These are phyloP conservation scores for Drosophila tristis DNA, from an alignment of 1,140 invertebrate genomes.

Conservation along the genomic window DNA sequence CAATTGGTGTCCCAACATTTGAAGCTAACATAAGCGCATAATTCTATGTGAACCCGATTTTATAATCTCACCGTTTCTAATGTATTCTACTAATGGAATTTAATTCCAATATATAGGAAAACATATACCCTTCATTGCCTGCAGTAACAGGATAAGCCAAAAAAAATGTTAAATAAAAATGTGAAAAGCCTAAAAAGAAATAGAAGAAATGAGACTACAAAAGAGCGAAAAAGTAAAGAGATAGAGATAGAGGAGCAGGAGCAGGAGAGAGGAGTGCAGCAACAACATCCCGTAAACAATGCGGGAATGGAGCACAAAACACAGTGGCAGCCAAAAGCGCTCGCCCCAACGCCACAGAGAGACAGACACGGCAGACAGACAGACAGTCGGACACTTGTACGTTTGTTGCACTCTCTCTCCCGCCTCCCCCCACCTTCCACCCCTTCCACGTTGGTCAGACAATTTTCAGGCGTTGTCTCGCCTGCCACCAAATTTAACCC, in stretches of 20 bases:
- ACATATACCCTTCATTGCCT: too few species aligned
- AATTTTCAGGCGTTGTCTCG: constrained; percentile 78
- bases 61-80: too few species aligned
- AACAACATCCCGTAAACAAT: constrained; percentile 54
- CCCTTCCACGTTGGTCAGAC: constrained; percentile 62
- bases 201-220: too few species aligned
- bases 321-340: constrained; percentile 62
- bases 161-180: constrained; percentile 24
- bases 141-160: too few species aligned
- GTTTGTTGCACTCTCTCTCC: constrained; percentile 70
- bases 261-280: constrained; percentile 4
- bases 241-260: not conserved
- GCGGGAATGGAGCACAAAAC: constrained; percentile 49
- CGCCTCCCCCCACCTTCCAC: not conserved
- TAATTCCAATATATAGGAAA: too few species aligned
- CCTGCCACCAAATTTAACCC: constrained; percentile 78
- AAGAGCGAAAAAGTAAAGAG: too few species aligned
- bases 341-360: constrained; percentile 25
- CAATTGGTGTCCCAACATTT: too few species aligned
- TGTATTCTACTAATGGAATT: too few species aligned
- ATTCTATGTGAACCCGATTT: too few species aligned
- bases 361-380: constrained; percentile 8
- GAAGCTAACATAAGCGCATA: too few species aligned
- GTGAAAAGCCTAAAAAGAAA: too few species aligned
- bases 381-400: constrained; percentile 65